These are phyloP conservation scores for Sander lucioperca DNA, from an alignment of 2,113 vertebrate genomes.

Conservation along the genomic window DNA sequence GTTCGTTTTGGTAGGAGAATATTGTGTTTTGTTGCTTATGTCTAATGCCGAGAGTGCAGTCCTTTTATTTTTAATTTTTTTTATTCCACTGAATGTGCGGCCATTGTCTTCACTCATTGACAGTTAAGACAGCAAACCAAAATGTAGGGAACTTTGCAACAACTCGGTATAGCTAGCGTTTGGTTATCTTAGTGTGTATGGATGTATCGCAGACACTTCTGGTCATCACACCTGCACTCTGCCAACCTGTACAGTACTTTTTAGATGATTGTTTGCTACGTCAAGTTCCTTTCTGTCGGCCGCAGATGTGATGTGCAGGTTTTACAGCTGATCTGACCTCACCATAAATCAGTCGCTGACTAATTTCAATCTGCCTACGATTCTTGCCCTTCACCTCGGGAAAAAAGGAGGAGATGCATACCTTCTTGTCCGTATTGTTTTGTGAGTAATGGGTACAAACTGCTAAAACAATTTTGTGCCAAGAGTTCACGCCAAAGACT, in stretches of 20 bases:
- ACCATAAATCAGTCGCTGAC: conserved; percentile 31
- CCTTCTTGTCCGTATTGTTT: conserved; percentile 37
- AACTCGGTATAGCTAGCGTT: conserved; percentile 69
- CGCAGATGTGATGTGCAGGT: conserved; percentile 6
- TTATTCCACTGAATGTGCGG: conserved; percentile 67
- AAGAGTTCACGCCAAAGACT: conserved; percentile 79
- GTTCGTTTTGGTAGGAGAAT: conserved; percentile 55
- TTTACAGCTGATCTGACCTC: conserved; percentile 54
- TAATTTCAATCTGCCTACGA: conserved; percentile 36
- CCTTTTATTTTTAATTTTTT: conserved; percentile 24
- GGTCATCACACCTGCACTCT: conserved; percentile 26
- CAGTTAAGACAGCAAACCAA: conserved; percentile 60
- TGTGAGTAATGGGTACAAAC: conserved; percentile 55
- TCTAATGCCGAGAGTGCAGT: conserved; percentile 46
- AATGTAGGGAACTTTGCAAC: conserved; percentile 54
- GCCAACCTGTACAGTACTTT: conserved; percentile 28
- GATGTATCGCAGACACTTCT: conserved; percentile 36
- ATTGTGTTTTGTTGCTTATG: conserved; percentile 50
- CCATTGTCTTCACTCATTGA: conserved; percentile 46
- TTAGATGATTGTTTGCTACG: conserved; percentile 56
- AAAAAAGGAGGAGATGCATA: neutral
- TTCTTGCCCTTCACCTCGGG: conserved; percentile 36
- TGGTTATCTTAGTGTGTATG: conserved; percentile 48
- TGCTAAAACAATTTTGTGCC: conserved; percentile 68
- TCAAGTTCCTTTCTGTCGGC: conserved; percentile 33